Conservation (phyloP, 1,140 invertebrate genomes). For the Habropoda laboriosa region DNA sequence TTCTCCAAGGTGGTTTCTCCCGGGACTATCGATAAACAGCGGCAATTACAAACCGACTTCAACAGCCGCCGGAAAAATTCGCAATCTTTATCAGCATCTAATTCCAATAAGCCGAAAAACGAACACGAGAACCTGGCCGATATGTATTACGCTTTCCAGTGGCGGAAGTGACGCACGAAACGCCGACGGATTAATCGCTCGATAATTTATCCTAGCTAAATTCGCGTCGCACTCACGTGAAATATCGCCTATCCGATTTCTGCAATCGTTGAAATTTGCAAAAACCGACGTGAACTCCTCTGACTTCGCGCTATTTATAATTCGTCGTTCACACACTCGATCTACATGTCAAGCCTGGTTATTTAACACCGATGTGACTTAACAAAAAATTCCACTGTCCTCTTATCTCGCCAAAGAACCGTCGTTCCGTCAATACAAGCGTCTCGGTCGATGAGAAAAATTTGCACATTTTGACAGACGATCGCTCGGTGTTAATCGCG, state of each 20-base stretch:
- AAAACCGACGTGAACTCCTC: too few relatives aligned
- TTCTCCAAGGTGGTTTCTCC: conserved; percentile 12
- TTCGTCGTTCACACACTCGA: too few relatives aligned
- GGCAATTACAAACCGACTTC: background rate
- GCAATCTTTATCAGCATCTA: background rate
- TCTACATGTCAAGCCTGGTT: too few relatives aligned
- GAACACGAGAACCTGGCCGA: background rate
- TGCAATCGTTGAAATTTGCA: background rate
- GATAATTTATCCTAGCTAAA: background rate
- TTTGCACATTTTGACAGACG: background rate
- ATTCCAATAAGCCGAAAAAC: background rate
- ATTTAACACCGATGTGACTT: background rate
- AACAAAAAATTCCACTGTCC: background rate
- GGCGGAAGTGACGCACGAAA: conserved; percentile 17
- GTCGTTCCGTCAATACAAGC: conserved; percentile 14
- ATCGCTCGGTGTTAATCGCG: background rate
- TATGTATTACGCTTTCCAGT: background rate
- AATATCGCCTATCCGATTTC: background rate
- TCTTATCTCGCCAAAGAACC: background rate
- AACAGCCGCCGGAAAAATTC: background rate
- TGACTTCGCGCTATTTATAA: too few relatives aligned
- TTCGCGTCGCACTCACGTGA: background rate
- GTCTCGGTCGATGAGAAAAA: conserved; percentile 7
- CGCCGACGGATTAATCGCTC: background rate
- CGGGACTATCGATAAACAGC: conserved; percentile 8